Percentiles rank a stretch among this genome's conserved stretches.
phyloP scores from a whole-genome alignment of 2,113 vertebrate genomes.

The Protobothrops flavoviridis region DNA sequence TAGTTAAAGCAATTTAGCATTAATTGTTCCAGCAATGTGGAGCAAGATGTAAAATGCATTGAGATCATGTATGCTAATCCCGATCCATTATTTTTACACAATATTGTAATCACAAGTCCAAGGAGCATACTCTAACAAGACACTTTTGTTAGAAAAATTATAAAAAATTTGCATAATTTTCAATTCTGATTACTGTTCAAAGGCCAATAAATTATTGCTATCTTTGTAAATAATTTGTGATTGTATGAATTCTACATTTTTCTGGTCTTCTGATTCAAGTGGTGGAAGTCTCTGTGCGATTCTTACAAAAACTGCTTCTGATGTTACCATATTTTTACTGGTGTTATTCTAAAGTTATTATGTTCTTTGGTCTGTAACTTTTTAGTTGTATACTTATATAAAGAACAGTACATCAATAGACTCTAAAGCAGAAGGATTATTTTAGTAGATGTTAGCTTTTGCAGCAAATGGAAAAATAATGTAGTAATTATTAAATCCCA shows the following conservation, averaged over 20 bases:
- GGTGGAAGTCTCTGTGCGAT: not conserved
- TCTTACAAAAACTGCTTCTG: not conserved
- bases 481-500: not conserved
- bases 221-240: not conserved
- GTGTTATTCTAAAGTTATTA: not conserved
- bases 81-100: not conserved
- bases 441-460: not conserved
- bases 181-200: conserved; percentile 1
- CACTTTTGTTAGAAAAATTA: accelerated
- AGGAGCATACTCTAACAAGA: not conserved
- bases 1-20: conserved; percentile 28
- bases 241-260: not conserved
- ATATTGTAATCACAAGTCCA: conserved; percentile 24
- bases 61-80: conserved; percentile 40
- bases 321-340: not conserved
- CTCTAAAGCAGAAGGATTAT: not conserved
- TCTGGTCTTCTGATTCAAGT: not conserved
- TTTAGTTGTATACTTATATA: not conserved
- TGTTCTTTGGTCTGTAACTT: not conserved
- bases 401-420: not conserved
- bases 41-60: conserved; percentile 11
- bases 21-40: conserved; percentile 10
- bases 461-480: not conserved
- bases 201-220: not conserved
- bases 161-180: conserved; percentile 5